Base-by-base conservation (phyloP, 2,113 vertebrate genomes). In the Tragelaphus imberbis region DNA sequence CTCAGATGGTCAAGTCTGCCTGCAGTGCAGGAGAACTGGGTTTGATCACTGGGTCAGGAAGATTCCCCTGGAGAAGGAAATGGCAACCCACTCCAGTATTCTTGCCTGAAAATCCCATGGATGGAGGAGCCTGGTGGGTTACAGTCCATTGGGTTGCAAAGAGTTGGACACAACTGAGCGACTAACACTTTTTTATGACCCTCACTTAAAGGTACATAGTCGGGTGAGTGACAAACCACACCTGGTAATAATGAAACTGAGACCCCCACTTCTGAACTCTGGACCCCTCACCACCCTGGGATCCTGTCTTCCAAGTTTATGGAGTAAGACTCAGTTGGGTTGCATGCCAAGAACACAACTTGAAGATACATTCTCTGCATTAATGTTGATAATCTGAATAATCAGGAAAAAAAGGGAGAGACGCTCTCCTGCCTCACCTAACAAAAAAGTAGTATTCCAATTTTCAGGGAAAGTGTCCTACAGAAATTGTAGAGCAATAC, bases 401-500 rank as follows among this genome's bases (percentile, higher is more conserved):
- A 95, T 23, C 40, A n/a, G 51, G n/a, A 1, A 2, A 63, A 68
- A 61, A 28, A 44, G 36, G 9, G 7, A 90, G 9, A 47, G 36
- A 51, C 0, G 1, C 27, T 11, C 5, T 86, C 44, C 21, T 40
- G 40, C 28, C 23, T 7, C 61, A 4, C 8, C 28, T 16, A 28
- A 36, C 21, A 30, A 59, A 90, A 61, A 92, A 65, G 40, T 30
- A 65, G 40, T 61, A 58, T 65, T 96, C 55, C 27, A 81, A 63
- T 36, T 84, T 96, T 82, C 81, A 84, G 44, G 30, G 61, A 95
- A 92, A 95, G 88, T 56, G 28, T 95, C 53, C 80, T 95, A 92
- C 84, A 95, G 80, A 90, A 92, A 95, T 27, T 84, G 6, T 59
- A 75, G 23, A 81, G 59, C 82, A 93, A 49, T 79, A 88, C 56